phyloP scores from a whole-genome alignment of 2,888 invertebrate species.

The Cryptus viduatorius region DNA sequence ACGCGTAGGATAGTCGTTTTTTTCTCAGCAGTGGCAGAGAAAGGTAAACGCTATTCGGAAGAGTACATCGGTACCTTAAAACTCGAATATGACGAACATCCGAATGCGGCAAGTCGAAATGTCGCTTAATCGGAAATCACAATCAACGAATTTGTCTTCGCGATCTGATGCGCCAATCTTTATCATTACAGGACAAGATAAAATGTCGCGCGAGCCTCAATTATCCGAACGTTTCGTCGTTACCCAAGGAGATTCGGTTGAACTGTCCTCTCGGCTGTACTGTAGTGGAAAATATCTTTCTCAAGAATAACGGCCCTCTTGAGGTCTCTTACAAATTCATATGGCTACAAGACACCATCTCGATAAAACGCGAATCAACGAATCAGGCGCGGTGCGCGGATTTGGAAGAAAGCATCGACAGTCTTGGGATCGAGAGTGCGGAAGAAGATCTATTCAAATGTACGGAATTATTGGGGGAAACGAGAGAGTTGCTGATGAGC shows the following conservation, averaged over 20 bases:
- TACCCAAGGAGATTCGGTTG: constrained; percentile 87
- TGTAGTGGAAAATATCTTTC: constrained; percentile 84
- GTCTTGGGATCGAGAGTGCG: neutral
- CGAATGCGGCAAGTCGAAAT: constrained; percentile 80
- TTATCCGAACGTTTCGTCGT: constrained; percentile 89
- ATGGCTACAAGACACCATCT: constrained; percentile 74
- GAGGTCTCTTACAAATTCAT: constrained; percentile 85
- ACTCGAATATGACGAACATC: constrained; percentile 83
- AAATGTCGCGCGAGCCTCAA: constrained; percentile 88
- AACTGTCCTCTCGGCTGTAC: constrained; percentile 87
- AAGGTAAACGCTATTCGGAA: constrained; percentile 70
- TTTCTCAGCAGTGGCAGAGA: constrained; percentile 75
- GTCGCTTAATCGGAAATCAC: neutral
- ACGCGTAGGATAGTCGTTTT: constrained; percentile 71
- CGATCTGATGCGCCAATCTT: neutral
- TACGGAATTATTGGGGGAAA: constrained; percentile 46
- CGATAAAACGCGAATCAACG: constrained; percentile 31
- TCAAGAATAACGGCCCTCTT: constrained; percentile 87
- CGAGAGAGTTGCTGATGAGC: constrained; percentile 66
- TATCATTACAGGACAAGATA: constrained; percentile 87
- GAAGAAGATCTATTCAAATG: neutral
- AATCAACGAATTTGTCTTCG: neutral
- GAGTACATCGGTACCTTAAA: constrained; percentile 76
- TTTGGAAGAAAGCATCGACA: neutral
- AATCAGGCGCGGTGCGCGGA: neutral